Base-by-base conservation (phyloP, 2,113 vertebrate species). In the Emydocephalus ijimae region DNA sequence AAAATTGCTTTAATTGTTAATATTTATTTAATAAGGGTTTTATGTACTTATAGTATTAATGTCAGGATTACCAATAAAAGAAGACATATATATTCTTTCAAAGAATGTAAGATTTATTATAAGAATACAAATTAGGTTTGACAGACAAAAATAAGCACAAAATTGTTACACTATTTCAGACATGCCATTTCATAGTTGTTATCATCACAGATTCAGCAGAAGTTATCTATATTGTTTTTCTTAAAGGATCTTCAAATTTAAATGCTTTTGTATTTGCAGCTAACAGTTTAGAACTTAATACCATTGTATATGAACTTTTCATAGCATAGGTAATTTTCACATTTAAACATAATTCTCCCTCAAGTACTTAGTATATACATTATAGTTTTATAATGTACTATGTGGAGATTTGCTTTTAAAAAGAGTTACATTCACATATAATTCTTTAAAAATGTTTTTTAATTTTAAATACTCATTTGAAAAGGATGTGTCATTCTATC, bases 261-360 rank as follows among this genome's bases (percentile, higher is more conserved):
- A 88, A 93, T 93, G 92, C 48, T 95, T 92, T 95, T 61, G 93
- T 52, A 93, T 88, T 61, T 0, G 21, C 18, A 59, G 20, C 15
- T 89, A 39, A n/a, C 11, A 94, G 92, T 4, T 89, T 94, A 50
- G 20, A 39, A 64, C 48, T 93, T 15, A 89, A n/a, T 59, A 39
- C 26, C 52, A 20, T 85, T 12, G 87, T 91, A 93, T 90, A 93
- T 0, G 26, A 91, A 8, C 7, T 15, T 85, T 95, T 95, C 74
- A 81, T 39, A 81, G 34, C 69, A 39, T 39, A 21, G 74, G 18
- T 81, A 81, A 81, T 3, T 81, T 43, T 81, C 5, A 20, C 34
- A 81, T 43, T 81, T 43, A 81, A 81, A 81, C 7, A 9, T 81
- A 81, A 81, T 81, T 81, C 34, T 39, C 34, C 7, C 74, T 81